phyloP scores from a whole-genome alignment of 2,797 vertebrate species.

The Oryzias sinensis region DNA sequence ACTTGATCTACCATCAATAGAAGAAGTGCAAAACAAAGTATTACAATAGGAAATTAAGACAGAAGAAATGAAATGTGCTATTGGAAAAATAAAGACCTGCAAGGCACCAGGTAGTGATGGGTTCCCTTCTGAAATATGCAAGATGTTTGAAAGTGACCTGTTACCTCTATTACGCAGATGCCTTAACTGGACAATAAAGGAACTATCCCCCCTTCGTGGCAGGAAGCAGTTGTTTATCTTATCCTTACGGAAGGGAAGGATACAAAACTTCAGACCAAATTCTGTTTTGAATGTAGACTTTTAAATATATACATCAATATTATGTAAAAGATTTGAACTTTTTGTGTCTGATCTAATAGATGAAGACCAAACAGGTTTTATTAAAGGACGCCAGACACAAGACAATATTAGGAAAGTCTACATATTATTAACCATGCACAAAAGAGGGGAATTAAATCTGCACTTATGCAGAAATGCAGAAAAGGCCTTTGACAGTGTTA shows the following conservation, averaged over 20 bases:
- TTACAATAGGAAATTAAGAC: neutral
- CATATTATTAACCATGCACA: neutral
- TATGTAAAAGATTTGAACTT: neutral
- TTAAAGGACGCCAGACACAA: neutral
- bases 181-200: no score
- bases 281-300: neutral
- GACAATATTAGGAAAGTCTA: neutral
- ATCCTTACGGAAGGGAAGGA: no score
- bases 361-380: neutral
- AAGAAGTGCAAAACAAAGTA: neutral
- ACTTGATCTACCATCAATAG: no score
- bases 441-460: neutral
- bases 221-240: no score
- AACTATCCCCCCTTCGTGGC: no score
- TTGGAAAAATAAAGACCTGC: slow-evolving; percentile 4
- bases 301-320: neutral
- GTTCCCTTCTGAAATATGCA: slow-evolving; percentile 1
- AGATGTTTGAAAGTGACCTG: neutral
- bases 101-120: slow-evolving; percentile 10
- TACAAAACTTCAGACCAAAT: no score
- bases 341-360: neutral
- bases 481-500: neutral
- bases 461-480: neutral
- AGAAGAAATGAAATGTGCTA: slow-evolving; percentile 4
- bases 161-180: no score